A percentile compares a stretch with the other conserved stretches of the same genome.
phyloP scores from a whole-genome alignment of 2,797 vertebrate genomes.

The Clarias fuscus region DNA sequence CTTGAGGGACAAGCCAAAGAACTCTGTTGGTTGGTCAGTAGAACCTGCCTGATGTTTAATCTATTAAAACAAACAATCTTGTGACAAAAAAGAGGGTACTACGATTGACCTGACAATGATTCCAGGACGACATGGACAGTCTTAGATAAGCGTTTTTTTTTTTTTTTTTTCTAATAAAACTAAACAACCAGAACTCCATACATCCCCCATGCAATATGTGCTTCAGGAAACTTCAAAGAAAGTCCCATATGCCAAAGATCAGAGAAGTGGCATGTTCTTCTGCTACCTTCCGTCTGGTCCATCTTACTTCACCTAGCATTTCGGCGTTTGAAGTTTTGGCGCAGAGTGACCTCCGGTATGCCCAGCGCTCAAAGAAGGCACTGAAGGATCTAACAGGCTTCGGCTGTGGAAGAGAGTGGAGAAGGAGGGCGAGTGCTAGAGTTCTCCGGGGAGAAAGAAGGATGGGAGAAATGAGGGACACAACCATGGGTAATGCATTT shows the following conservation, averaged over 20 bases:
- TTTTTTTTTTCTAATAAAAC: slow-evolving; percentile 7
- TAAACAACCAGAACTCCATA: slow-evolving; percentile 31
- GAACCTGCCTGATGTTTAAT: not conserved
- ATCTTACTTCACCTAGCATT: slow-evolving; percentile 17
- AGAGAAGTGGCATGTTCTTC: slow-evolving; percentile 41
- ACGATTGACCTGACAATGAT: not conserved
- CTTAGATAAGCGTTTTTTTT: not conserved
- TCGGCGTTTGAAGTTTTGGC: slow-evolving; percentile 41
- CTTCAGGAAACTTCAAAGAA: slow-evolving; percentile 45
- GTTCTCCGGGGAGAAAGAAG: slow-evolving; percentile 30
- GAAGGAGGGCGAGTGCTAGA: slow-evolving; percentile 26
- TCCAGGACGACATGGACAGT: not conserved
- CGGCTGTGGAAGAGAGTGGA: not conserved
- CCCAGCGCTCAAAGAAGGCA: slow-evolving; percentile 22
- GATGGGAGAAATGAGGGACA: not conserved
- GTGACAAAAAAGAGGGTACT: too few relatives aligned
- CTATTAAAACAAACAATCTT: not conserved
- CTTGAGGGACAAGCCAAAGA: not conserved
- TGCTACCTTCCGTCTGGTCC: slow-evolving; percentile 36
- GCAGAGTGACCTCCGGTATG: slow-evolving; percentile 15
- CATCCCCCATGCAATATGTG: not conserved
- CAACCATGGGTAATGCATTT: not conserved
- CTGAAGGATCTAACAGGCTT: slow-evolving; percentile 23
- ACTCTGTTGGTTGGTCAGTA: not conserved
- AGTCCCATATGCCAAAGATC: slow-evolving; percentile 47